A percentile compares a stretch with the other conserved stretches of the same genome.
Evolutionary conservation across 2,113 vertebrate species (phyloP).

Genomic region (Crotalus tigris): DNA sequence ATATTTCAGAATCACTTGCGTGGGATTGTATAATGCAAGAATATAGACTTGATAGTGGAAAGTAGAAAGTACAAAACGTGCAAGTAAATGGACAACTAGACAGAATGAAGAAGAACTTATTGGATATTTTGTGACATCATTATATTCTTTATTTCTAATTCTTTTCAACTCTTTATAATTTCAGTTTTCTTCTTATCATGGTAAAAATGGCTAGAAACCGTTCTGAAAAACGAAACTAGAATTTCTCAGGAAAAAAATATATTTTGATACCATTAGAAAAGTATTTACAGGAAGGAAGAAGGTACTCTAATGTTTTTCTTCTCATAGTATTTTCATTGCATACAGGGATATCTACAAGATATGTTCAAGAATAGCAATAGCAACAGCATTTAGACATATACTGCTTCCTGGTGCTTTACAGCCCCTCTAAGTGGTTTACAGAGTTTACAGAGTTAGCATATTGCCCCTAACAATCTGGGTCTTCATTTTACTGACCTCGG

Average conservation of each 20-base stretch:
- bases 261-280: not conserved
- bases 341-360: not conserved
- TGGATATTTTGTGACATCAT: not conserved
- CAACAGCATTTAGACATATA: too few relatives aligned
- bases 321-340: not conserved
- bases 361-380: not conserved
- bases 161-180: not conserved
- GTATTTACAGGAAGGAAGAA: not conserved
- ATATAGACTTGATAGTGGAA: not conserved
- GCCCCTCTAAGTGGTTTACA: too few relatives aligned
- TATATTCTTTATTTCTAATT: not conserved
- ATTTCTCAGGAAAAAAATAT: not conserved
- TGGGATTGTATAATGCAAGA: not conserved
- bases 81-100: not conserved
- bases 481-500: too few relatives aligned
- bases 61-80: not conserved
- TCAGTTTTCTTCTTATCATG: not conserved
- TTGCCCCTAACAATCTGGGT: too few relatives aligned
- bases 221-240: not conserved
- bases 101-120: not conserved
- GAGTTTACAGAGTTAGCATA: too few relatives aligned
- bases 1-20: not conserved
- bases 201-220: not conserved
- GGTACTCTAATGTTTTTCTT: not conserved
- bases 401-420: too few relatives aligned